Conservation (phyloP, 2,888 invertebrate species). For the Chalcis sispes region DNA sequence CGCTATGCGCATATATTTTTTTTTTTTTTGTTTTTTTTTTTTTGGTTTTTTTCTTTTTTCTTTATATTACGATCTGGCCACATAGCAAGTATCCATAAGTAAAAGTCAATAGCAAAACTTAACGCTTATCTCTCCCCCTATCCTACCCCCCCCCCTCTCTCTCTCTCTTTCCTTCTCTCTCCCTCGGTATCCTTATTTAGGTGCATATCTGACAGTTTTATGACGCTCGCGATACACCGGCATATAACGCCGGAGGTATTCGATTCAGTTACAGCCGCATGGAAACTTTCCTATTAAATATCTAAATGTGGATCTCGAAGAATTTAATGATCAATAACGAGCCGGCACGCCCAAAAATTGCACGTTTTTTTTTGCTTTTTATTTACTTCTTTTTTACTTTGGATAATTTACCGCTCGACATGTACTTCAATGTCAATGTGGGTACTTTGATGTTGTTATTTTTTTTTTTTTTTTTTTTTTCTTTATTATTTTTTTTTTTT, state of each 20-base stretch:
- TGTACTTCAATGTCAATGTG: background rate
- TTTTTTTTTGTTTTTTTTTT: background rate
- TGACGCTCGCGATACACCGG: slow-evolving; percentile 14
- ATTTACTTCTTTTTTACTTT: background rate
- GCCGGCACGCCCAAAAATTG: background rate
- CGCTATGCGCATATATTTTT: background rate
- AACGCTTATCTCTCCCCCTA: slow-evolving; percentile 27
- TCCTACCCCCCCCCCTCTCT: too few species aligned
- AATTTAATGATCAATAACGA: slow-evolving; percentile 31
- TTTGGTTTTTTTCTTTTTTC: too few species aligned
- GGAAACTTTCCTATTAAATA: background rate
- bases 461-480: too few species aligned
- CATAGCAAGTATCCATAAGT: slow-evolving; percentile 20
- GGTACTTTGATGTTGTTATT: too few species aligned
- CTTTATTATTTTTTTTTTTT: too few species aligned
- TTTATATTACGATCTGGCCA: background rate
- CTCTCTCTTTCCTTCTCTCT: too few species aligned
- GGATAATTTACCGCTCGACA: background rate
- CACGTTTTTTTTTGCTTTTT: background rate
- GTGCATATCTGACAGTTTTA: slow-evolving; percentile 45
- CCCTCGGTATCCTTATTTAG: slow-evolving; percentile 32
- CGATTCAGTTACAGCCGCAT: background rate
- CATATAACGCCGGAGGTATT: background rate
- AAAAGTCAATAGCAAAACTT: slow-evolving; percentile 42
- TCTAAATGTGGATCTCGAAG: slow-evolving; percentile 16